These are phyloP conservation scores for Panagrolaimus sp. DNA, from an alignment of 1,140 invertebrate species.

Conservation along the genomic window DNA sequence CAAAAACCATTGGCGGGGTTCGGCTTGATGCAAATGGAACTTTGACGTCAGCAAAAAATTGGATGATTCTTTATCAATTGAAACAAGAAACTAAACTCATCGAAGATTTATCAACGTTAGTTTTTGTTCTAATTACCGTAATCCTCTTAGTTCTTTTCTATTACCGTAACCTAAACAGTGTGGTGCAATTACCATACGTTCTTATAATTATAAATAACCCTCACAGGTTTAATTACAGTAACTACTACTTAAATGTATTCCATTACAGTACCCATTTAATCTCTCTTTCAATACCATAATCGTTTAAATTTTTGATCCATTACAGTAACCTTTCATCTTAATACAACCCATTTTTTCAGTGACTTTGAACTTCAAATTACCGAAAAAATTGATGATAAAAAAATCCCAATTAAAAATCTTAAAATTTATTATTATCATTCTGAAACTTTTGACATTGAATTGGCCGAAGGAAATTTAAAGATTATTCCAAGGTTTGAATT, in stretches of 20 bases:
- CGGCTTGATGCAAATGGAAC: slow-evolving; percentile 11
- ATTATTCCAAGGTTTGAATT: slow-evolving; percentile 36
- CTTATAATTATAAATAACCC: no score
- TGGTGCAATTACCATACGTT: no score
- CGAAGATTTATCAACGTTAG: slow-evolving; percentile 30
- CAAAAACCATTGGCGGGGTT: slow-evolving; percentile 42
- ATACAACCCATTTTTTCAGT: no score
- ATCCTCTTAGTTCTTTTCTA: no score
- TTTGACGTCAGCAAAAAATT: slow-evolving; percentile 34
- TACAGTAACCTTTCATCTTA: no score
- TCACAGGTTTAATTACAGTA: no score
- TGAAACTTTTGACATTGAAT: slow-evolving; percentile 47
- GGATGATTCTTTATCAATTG: slow-evolving; percentile 49
- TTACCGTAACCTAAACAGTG: no score
- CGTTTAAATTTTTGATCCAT: no score
- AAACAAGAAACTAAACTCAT: slow-evolving; percentile 30
- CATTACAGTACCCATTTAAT: no score
- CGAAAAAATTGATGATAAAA: slow-evolving; percentile 22
- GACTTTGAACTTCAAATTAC: slow-evolving; percentile 36
- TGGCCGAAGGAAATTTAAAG: slow-evolving; percentile 40
- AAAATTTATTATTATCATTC: slow-evolving; percentile 51
- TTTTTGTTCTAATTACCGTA: not conserved
- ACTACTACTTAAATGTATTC: no score
- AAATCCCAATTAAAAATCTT: slow-evolving; percentile 25
- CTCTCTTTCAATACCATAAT: no score